Conservation (phyloP, 1,140 invertebrate genomes). For the Drosophila sp. region DNA sequence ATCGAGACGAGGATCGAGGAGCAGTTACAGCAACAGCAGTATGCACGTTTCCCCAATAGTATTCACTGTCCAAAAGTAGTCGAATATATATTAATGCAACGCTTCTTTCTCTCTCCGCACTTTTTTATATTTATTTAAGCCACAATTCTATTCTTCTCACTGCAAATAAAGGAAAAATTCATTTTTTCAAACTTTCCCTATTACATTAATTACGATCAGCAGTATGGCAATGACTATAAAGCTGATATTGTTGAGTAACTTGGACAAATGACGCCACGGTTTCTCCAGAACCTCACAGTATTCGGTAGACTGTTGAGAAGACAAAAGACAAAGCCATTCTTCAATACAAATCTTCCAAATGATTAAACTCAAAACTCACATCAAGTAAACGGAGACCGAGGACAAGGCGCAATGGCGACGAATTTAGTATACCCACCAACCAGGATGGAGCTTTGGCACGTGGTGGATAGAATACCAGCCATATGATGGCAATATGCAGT, state of each 20-base stretch:
- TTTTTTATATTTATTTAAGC: conserved; percentile 75
- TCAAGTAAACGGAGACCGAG: conserved; percentile 60
- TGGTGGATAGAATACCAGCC: conserved; percentile 72
- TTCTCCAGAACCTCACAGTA: conserved; percentile 56
- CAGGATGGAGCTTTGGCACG: conserved; percentile 39
- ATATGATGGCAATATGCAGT: conserved; percentile 65
- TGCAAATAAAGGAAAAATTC: conserved; percentile 68
- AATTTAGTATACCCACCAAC: conserved; percentile 53
- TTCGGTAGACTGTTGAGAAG: conserved; percentile 42
- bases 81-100: conserved; percentile 21
- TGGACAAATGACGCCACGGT: conserved; percentile 73
- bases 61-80: conserved; percentile 38
- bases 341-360: background rate
- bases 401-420: conserved; percentile 39
- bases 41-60: conserved; percentile 55
- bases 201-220: conserved; percentile 33
- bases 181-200: conserved; percentile 55
- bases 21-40: conserved; percentile 35
- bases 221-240: conserved; percentile 47
- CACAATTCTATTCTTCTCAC: conserved; percentile 28
- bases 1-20: conserved; percentile 10
- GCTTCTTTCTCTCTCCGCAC: conserved; percentile 23
- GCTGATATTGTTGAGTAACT: conserved; percentile 63
- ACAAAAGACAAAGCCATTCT: background rate
- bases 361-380: conserved; percentile 45